phyloP scores from a whole-genome alignment of 2,888 invertebrate species.

The Meteorus colon region DNA sequence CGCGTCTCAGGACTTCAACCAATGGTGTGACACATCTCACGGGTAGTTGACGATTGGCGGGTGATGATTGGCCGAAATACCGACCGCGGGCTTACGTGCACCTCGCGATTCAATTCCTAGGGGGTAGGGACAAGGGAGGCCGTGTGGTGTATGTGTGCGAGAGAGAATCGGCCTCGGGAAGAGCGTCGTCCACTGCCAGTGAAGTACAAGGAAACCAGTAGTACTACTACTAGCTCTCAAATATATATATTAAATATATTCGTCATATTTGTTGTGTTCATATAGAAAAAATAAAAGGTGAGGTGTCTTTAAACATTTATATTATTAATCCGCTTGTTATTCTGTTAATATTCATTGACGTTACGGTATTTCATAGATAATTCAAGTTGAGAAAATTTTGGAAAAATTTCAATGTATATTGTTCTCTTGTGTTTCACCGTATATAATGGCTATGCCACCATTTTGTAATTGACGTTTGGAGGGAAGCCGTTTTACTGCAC shows the following conservation, averaged over 20 bases:
- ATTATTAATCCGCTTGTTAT: neutral
- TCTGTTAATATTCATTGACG: neutral
- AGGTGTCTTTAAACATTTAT: slow-evolving; percentile 34
- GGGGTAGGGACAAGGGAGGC: slow-evolving; percentile 58
- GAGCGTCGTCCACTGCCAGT: slow-evolving; percentile 69
- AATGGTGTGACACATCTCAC: slow-evolving; percentile 54
- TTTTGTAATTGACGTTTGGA: slow-evolving; percentile 65
- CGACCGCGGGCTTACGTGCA: slow-evolving; percentile 60
- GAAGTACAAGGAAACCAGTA: slow-evolving; percentile 65
- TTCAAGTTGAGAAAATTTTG: slow-evolving; percentile 46
- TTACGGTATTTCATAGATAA: neutral
- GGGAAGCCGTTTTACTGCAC: slow-evolving; percentile 51
- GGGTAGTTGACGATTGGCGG: slow-evolving; percentile 52
- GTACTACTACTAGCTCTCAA: slow-evolving; percentile 55
- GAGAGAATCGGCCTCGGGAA: slow-evolving; percentile 48
- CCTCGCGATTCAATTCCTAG: slow-evolving; percentile 53
- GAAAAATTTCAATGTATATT: slow-evolving; percentile 44
- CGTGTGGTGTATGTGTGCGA: slow-evolving; percentile 43
- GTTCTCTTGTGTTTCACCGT: slow-evolving; percentile 47
- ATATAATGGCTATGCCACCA: slow-evolving; percentile 57
- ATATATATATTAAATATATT: slow-evolving; percentile 28
- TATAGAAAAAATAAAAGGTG: slow-evolving; percentile 45
- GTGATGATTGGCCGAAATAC: slow-evolving; percentile 57
- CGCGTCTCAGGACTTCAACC: slow-evolving; percentile 51
- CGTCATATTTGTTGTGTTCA: slow-evolving; percentile 44